Evolutionary conservation across 53 echinoderm and acorn worm species (phyloP).

Genomic region (Antedon mediterranea): DNA sequence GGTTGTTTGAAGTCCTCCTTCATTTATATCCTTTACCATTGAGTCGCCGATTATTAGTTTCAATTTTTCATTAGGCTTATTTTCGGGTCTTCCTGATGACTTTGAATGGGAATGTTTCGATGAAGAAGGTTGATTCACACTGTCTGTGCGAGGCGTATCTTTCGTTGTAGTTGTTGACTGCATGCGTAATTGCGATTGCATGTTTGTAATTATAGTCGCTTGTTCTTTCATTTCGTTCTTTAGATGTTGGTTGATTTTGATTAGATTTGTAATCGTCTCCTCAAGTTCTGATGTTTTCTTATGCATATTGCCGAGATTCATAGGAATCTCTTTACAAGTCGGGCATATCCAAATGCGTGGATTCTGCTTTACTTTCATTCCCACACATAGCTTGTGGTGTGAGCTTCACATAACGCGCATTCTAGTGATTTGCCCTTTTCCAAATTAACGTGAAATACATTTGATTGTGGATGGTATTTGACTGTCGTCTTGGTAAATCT

Average conservation of each 20-base stretch:
- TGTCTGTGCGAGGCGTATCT: too few species aligned
- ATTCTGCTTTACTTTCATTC: not conserved
- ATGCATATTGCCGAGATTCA: not conserved
- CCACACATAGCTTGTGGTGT: not conserved
- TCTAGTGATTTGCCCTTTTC: not conserved
- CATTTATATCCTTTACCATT: not conserved
- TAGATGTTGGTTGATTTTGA: not conserved
- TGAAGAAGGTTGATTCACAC: too few species aligned
- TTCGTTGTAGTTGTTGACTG: too few species aligned
- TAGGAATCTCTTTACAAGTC: not conserved
- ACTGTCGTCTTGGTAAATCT: not conserved
- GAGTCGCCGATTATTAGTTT: not conserved
- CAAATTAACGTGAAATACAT: not conserved
- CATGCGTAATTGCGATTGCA: not conserved
- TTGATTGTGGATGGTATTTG: not conserved
- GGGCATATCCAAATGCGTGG: not conserved
- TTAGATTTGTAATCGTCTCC: not conserved
- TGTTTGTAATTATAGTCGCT: not conserved
- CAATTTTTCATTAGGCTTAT: too few species aligned
- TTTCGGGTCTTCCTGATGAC: too few species aligned
- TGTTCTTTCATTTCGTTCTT: not conserved
- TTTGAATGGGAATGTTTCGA: too few species aligned
- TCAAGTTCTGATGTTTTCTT: not conserved
- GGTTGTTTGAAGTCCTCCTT: not conserved
- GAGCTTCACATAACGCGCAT: not conserved